Evolutionary conservation across 1,140 invertebrate genomes (phyloP).

Genomic region (Drosophila mayri): DNA sequence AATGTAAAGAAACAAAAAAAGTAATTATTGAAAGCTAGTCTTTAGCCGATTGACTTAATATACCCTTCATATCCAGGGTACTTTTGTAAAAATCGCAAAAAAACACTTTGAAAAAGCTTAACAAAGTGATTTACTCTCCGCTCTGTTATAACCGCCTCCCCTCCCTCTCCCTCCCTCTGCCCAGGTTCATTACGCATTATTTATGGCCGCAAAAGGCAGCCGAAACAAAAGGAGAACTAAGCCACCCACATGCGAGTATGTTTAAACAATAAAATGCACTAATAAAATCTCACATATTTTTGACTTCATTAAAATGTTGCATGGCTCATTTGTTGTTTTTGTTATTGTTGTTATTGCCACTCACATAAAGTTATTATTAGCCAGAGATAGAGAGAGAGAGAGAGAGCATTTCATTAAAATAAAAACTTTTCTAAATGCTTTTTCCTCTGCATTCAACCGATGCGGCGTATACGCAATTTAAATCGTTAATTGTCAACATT

Average conservation of each 20-base stretch:
- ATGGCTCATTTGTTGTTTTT: conserved; percentile 30
- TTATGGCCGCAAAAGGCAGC: conserved; percentile 66
- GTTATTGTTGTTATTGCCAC: conserved; percentile 13
- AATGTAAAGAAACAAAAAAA: background rate
- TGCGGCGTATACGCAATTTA: conserved; percentile 29
- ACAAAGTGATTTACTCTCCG: conserved; percentile 59
- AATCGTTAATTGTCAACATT: conserved; percentile 42
- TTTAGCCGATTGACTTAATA: background rate
- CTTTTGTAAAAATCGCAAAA: conserved; percentile 39
- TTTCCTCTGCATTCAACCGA: background rate
- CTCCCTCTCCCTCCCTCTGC: background rate
- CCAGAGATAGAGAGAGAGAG: background rate
- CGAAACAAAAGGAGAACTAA: conserved; percentile 14
- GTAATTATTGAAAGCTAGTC: too few species aligned
- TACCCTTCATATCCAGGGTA: conserved; percentile 10
- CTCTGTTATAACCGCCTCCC: background rate
- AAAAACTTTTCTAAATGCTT: conserved; percentile 17
- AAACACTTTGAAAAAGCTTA: conserved; percentile 41
- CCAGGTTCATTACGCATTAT: conserved; percentile 65
- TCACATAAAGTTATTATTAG: conserved; percentile 52
- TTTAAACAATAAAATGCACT: conserved; percentile 74
- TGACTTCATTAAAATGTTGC: conserved; percentile 71
- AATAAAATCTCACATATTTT: conserved; percentile 75
- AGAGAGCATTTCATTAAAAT: conserved; percentile 32
- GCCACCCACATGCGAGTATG: conserved; percentile 14